Evolutionary conservation across 2,888 invertebrate species (phyloP).

Genomic region (Teleogryllus oceanicus): DNA sequence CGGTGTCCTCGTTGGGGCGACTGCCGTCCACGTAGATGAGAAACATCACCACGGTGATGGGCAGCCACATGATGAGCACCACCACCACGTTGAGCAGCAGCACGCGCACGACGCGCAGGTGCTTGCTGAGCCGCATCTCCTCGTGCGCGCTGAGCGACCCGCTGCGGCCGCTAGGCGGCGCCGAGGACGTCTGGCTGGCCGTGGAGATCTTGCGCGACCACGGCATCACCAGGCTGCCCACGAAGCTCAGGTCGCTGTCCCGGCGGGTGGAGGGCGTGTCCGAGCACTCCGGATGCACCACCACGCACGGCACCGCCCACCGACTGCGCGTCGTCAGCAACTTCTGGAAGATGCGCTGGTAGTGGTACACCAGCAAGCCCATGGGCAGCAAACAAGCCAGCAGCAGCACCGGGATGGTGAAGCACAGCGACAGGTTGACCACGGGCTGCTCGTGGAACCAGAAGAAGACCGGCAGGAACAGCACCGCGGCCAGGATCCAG

Average conservation of each 20-base stretch:
- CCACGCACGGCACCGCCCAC: conserved; percentile 53
- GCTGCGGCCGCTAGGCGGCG: conserved; percentile 43
- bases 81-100: conserved; percentile 54
- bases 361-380: conserved; percentile 54
- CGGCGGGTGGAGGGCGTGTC: conserved; percentile 43
- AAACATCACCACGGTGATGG: conserved; percentile 53
- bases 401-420: conserved; percentile 52
- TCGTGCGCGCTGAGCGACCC: conserved; percentile 51
- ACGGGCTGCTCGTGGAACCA: conserved; percentile 44
- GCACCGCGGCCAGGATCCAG: conserved; percentile 52
- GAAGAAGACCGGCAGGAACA: conserved; percentile 53
- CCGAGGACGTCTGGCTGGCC: conserved; percentile 35
- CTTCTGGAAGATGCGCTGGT: conserved; percentile 55
- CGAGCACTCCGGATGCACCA: conserved; percentile 19
- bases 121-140: conserved; percentile 53
- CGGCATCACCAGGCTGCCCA: conserved; percentile 49
- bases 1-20: conserved; percentile 50
- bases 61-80: conserved; percentile 58
- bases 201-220: conserved; percentile 51
- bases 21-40: conserved; percentile 56
- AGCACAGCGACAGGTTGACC: conserved; percentile 52
- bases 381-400: conserved; percentile 55
- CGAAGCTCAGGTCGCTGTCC: conserved; percentile 52
- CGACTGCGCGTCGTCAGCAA: conserved; percentile 52
- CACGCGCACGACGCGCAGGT: conserved; percentile 54